Base-by-base conservation (phyloP, 2,113 vertebrate genomes). In the Poeciliopsis retropinna region DNA sequence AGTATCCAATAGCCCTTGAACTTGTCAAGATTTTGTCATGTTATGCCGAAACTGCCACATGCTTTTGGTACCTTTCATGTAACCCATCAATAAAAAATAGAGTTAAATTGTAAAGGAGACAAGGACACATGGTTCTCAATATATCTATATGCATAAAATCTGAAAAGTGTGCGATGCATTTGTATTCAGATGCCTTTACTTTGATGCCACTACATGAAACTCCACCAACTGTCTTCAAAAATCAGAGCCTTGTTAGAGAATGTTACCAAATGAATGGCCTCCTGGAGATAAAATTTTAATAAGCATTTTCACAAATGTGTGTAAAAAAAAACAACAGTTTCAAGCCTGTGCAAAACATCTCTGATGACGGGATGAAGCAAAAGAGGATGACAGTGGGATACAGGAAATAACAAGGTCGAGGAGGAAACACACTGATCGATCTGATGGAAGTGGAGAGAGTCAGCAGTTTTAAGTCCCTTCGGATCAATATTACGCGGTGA, bases 391-490 rank as follows among this genome's bases (percentile, higher is more conserved):
- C 28, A 60, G 62, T 70, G n/a, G n/a, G 57, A 28, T 64, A 62
- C 47, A 72, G 73, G 71, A 75, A 68, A 66, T 41, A 51, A 62
- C 66, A 60, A 72, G 54, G 72, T 70, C 14, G 7, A 70, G 44
- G 27, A 71, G 51, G 60, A 81, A 75, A 54, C 57, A 60, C 32
- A 61, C 12, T 67, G 73, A 80, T 89, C 73, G 69, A 79, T 82
- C 80, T 47, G 28, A 39, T 29, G 69, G 57, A n/a, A 54, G 65
- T 68, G 31, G 62, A 66, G 31, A 30, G 63, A 72, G 74, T 82
- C 83, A 77, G 81, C 77, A 81, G 37, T 80, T 86, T 80, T 54
- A 39, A 4, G 57, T 80, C 78, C 65, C 76, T 79, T 65, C 83
- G 27, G 72, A 63, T 86, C 81, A 79, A 77, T 80, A 72, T 63